Evolutionary conservation across 2,888 invertebrate species (phyloP), one percentile per base, ranked within the genome.

Genomic region (Protonemura montana): DNA sequence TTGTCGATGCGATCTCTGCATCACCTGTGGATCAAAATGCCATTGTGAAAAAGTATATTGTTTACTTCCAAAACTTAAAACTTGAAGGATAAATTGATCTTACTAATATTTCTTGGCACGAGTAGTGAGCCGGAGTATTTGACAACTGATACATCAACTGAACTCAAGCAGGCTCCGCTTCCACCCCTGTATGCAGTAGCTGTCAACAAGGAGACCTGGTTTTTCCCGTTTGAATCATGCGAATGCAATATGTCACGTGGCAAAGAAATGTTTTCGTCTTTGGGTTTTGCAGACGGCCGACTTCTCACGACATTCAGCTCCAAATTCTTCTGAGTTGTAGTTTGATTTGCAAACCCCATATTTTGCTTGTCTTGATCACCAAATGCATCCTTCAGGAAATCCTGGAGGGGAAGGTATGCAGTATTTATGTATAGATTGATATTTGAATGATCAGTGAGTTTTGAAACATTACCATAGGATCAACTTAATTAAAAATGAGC

Each of bases 351-450:
- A 13, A 59, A 59, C 21, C 59, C 59, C 59, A 59, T 59, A 21
- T 13, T 21, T 59, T 59, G 59, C 13, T 86, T 85, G n/a, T n/a
- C 59, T 85, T 27, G 81, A 1, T 59, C 26, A 28, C 81, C 30
- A 80, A 86, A 86, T n/a, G 77, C 86, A 13, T 76, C 85, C 26
- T 85, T 77, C 26, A 86, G 41, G 29, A 86, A 86, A 80, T 86
- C 85, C 86, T 86, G 81, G 26, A 86, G 29, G 84, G 21, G 21
- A 85, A 85, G 27, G 25, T 30, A 29, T 29, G 30, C 35, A 59
- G 59, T 59, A 59, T 10, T 3, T 35, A 35, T 6, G 35, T 35
- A 35, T 35, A 35, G 10, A 35, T 35, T n/a, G n/a, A n/a, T n/a
- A n/a, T n/a, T n/a, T n/a, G n/a, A n/a, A n/a, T n/a, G n/a, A n/a